Conservation (phyloP, 1,140 invertebrate genomes). For the Aricia agestis region DNA sequence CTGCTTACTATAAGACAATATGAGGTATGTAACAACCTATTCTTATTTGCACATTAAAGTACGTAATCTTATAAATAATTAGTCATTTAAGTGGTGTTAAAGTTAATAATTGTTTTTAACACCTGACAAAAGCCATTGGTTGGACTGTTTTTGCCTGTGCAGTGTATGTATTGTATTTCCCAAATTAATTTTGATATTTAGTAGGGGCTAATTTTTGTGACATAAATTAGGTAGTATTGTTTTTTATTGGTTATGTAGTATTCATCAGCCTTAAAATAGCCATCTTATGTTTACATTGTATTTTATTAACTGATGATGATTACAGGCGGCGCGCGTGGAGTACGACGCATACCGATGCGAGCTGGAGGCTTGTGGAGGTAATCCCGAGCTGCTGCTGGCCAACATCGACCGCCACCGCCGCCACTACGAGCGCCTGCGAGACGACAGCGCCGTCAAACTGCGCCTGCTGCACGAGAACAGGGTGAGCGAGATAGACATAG, state of each 20-base stretch:
- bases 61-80: too few relatives aligned
- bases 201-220: too few relatives aligned
- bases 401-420: slow-evolving; percentile 91
- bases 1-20: slow-evolving; percentile 94
- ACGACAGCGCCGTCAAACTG: slow-evolving; percentile 96
- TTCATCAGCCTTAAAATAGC: too few relatives aligned
- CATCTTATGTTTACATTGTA: too few relatives aligned
- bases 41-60: too few relatives aligned
- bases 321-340: slow-evolving; percentile 91
- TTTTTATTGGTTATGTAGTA: too few relatives aligned
- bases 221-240: too few relatives aligned
- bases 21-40: slow-evolving; percentile 85
- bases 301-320: too few relatives aligned
- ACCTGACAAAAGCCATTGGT: not conserved
- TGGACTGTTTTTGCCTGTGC: too few relatives aligned
- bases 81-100: too few relatives aligned
- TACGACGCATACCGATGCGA: slow-evolving; percentile 98
- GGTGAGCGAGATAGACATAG: slow-evolving; percentile 72
- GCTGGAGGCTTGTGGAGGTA: slow-evolving; percentile 83
- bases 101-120: slow-evolving; percentile 31
- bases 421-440: slow-evolving; percentile 92
- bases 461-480: slow-evolving; percentile 97
- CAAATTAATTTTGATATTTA: too few relatives aligned
- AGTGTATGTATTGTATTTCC: too few relatives aligned
- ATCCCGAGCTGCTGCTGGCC: slow-evolving; percentile 87